Conservation (phyloP, 2,888 invertebrate species). For the Acheta domesticus region DNA sequence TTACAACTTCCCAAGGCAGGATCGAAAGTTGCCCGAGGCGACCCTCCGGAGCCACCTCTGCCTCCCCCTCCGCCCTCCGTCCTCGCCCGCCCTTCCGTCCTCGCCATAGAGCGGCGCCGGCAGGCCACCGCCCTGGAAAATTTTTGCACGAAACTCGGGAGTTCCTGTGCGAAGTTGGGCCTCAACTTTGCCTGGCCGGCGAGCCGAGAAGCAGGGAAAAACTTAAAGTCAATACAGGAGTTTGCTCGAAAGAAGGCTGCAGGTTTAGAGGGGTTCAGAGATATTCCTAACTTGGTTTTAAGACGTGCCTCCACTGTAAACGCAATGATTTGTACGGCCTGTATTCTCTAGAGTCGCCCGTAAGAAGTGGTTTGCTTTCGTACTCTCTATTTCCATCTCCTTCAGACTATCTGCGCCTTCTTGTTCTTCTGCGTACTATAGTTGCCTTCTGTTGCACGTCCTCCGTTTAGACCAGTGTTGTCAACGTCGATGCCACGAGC, state of each 20-base stretch:
- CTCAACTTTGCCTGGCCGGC: conserved; percentile 1
- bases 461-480: too few species aligned
- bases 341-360: too few species aligned
- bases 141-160: neutral
- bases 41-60: neutral
- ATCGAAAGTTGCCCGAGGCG: neutral
- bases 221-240: conserved; percentile 5
- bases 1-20: neutral
- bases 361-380: too few species aligned
- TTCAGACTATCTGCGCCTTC: too few species aligned
- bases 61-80: neutral
- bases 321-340: neutral
- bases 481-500: too few species aligned
- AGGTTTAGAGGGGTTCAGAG: neutral
- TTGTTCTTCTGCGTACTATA: too few species aligned
- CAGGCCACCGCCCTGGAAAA: neutral
- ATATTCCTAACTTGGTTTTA: neutral
- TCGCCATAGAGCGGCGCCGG: neutral
- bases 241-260: neutral
- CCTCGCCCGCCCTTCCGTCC: neutral
- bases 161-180: neutral
- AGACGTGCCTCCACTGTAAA: neutral
- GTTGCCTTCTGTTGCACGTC: too few species aligned
- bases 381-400: too few species aligned
- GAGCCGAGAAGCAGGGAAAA: neutral